Conservation (phyloP, 2,888 invertebrate species). For the Harpalus rubripes region DNA sequence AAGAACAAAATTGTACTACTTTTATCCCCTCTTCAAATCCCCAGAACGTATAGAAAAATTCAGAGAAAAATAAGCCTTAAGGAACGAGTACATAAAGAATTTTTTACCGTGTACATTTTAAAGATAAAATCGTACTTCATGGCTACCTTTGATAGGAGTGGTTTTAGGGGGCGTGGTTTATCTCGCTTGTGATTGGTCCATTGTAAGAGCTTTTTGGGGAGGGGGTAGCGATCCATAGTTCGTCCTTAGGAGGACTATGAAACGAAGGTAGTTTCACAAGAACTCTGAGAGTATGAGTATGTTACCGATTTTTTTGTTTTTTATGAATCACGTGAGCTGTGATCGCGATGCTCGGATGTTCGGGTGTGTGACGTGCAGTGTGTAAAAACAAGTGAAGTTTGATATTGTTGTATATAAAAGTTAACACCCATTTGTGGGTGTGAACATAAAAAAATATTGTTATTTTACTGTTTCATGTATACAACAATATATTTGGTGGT, state of each 20-base stretch:
- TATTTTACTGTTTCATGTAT: too few species aligned
- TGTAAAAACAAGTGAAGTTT: neutral
- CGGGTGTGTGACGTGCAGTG: conserved; percentile 67
- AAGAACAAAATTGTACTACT: conserved; percentile 3
- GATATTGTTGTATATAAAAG: neutral
- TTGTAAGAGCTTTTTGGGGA: conserved; percentile 69
- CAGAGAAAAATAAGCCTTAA: conserved; percentile 60
- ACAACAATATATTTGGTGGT: too few species aligned
- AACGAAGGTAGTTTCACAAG: neutral
- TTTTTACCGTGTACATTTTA: neutral
- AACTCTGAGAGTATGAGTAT: neutral
- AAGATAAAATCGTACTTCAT: conserved; percentile 75
- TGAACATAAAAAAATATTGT: too few species aligned
- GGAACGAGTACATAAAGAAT: conserved; percentile 61
- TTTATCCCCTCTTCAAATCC: neutral
- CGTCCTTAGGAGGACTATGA: neutral
- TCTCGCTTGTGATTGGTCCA: conserved; percentile 72
- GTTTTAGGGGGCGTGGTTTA: conserved; percentile 72
- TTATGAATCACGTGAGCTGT: conserved; percentile 45
- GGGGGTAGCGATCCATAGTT: conserved; percentile 72
- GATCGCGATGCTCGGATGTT: conserved; percentile 72
- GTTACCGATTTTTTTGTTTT: neutral
- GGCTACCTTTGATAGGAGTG: conserved; percentile 76
- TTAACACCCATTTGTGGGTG: too few species aligned
- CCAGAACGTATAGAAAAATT: conserved; percentile 32